Conservation (phyloP, 2,113 vertebrate genomes). For the Salvator merianae region DNA sequence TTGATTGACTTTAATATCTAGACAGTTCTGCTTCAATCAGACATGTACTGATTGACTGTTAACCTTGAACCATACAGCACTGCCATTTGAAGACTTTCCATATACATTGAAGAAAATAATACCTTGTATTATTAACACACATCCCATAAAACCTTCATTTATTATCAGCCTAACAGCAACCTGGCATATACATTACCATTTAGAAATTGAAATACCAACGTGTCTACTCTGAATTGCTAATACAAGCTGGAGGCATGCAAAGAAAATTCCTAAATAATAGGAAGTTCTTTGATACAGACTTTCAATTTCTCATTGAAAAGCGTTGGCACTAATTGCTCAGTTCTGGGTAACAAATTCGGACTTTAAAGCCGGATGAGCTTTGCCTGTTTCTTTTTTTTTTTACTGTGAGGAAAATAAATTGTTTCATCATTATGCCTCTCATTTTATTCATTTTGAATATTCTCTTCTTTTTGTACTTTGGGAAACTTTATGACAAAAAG, state of each 20-base stretch:
- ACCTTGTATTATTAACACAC: slow-evolving; percentile 54
- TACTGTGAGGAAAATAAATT: slow-evolving; percentile 29
- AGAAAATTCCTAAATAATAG: slow-evolving; percentile 55
- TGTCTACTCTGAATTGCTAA: slow-evolving; percentile 61
- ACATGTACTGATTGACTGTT: slow-evolving; percentile 43
- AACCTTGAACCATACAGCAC: slow-evolving; percentile 48
- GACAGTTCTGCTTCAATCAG: slow-evolving; percentile 40
- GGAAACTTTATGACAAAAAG: background rate
- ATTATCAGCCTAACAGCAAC: slow-evolving; percentile 43
- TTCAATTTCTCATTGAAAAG: slow-evolving; percentile 57
- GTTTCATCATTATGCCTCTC: slow-evolving; percentile 25
- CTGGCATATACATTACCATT: slow-evolving; percentile 45
- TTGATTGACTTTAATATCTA: slow-evolving; percentile 56
- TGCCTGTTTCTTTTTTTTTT: slow-evolving; percentile 27
- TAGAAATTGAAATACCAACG: slow-evolving; percentile 52
- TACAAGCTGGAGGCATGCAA: slow-evolving; percentile 37
- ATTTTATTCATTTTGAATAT: slow-evolving; percentile 26
- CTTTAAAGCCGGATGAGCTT: slow-evolving; percentile 43
- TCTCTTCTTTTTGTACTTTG: slow-evolving; percentile 18
- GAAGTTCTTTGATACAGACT: slow-evolving; percentile 57
- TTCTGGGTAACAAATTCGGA: slow-evolving; percentile 26
- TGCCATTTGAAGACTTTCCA: slow-evolving; percentile 55
- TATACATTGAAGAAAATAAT: slow-evolving; percentile 54
- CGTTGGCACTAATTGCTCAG: slow-evolving; percentile 48
- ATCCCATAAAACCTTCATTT: slow-evolving; percentile 57